These are phyloP conservation scores for Nephrotoma appendiculata DNA, from an alignment of 2,888 invertebrate genomes.

Conservation along the genomic window DNA sequence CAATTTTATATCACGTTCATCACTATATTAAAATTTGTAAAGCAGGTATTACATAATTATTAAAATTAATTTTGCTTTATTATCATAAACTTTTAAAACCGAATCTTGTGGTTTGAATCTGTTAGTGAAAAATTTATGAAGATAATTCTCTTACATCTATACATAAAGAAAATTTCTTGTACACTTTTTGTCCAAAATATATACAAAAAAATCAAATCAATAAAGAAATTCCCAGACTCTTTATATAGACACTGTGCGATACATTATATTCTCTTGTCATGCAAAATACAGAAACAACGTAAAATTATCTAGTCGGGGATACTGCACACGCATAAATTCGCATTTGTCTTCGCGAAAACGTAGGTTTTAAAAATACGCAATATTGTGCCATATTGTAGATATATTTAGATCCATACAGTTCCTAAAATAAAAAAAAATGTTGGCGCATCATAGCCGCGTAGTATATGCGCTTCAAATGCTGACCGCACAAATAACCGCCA, in stretches of 20 bases:
- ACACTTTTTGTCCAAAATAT: neutral
- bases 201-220: neutral
- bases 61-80: neutral
- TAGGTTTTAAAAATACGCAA: neutral
- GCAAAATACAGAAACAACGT: neutral
- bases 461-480: neutral
- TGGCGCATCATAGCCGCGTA: neutral
- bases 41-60: neutral
- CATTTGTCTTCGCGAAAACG: too few relatives aligned
- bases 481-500: neutral
- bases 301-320: neutral
- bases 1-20: neutral
- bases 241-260: neutral
- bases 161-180: neutral
- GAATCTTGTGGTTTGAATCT: neutral
- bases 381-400: neutral
- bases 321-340: neutral
- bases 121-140: neutral
- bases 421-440: neutral
- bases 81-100: neutral
- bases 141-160: neutral
- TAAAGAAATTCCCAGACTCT: neutral
- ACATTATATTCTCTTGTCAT: neutral
- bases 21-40: neutral
- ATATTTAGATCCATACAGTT: neutral